These are phyloP conservation scores for Euplagia quadripunctaria DNA, from an alignment of 2,888 invertebrate genomes.

Conservation along the genomic window DNA sequence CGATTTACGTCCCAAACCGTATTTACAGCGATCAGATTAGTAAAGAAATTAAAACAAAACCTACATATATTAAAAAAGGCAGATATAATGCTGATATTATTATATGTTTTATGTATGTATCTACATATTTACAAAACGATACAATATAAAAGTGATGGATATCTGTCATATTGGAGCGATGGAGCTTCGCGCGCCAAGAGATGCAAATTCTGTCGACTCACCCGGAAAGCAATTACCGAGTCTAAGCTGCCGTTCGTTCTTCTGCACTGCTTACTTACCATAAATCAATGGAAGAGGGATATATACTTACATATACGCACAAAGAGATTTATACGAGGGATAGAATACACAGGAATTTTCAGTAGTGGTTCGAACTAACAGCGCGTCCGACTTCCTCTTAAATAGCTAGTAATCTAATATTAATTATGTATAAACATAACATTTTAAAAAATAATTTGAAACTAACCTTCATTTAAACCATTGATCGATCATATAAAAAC, in stretches of 20 bases:
- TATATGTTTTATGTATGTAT: constrained; percentile 26
- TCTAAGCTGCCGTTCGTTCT: constrained; percentile 59
- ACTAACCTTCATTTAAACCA: no score
- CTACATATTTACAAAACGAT: constrained; percentile 37
- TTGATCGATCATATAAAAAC: no score
- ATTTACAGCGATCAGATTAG: no score
- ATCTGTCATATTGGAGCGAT: constrained; percentile 48
- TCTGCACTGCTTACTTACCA: constrained; percentile 58
- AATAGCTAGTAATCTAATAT: neutral
- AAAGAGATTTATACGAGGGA: neutral
- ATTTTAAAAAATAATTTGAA: neutral
- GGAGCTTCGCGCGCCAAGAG: constrained; percentile 38
- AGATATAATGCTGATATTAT: neutral
- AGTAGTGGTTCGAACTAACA: neutral
- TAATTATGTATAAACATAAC: neutral
- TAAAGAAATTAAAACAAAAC: neutral
- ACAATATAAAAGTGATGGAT: constrained; percentile 48
- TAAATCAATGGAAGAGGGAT: constrained; percentile 58
- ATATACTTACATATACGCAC: constrained; percentile 17
- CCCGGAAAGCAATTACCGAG: constrained; percentile 70
- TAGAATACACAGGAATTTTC: neutral
- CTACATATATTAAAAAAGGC: neutral
- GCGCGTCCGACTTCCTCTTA: neutral
- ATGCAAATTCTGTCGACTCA: constrained; percentile 71
- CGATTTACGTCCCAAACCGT: neutral